Evolutionary conservation across 2,797 vertebrate species (phyloP).

Genomic region (Salmo trutta): DNA sequence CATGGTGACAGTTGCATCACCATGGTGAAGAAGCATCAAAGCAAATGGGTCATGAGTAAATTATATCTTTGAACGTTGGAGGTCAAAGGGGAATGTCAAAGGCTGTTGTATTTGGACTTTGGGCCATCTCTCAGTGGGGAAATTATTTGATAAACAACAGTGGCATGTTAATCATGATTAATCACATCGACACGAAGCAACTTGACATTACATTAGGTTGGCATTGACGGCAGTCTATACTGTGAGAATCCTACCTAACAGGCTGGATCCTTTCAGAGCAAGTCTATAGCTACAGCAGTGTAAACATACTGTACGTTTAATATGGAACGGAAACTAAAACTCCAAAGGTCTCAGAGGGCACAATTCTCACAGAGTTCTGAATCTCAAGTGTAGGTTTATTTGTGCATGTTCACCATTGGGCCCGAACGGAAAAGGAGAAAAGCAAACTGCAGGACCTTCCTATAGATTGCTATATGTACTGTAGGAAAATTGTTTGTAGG

Average conservation of each 20-base stretch:
- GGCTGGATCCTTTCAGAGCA: neutral
- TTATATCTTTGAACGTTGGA: slow-evolving; percentile 3
- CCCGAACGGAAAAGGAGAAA: neutral
- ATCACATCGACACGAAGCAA: neutral
- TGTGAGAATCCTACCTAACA: neutral
- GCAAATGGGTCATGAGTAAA: slow-evolving; percentile 2
- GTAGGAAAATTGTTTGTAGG: neutral
- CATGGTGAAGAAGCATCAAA: slow-evolving; percentile 22
- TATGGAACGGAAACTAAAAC: neutral
- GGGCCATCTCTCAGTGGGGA: neutral
- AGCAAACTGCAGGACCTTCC: neutral
- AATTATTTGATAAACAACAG: neutral
- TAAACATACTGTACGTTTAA: neutral
- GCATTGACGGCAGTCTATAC: neutral
- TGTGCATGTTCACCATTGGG: neutral
- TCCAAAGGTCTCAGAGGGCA: neutral
- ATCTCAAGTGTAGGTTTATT: neutral
- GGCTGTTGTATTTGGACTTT: neutral
- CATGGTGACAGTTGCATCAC: slow-evolving; percentile 21
- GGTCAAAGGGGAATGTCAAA: slow-evolving; percentile 19
- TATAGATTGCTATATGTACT: neutral
- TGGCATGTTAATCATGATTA: neutral
- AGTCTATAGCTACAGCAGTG: neutral
- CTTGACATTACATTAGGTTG: neutral
- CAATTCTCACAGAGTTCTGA: neutral